phyloP scores from a whole-genome alignment of 2,113 vertebrate genomes.

The Aptenodytes patagonicus region DNA sequence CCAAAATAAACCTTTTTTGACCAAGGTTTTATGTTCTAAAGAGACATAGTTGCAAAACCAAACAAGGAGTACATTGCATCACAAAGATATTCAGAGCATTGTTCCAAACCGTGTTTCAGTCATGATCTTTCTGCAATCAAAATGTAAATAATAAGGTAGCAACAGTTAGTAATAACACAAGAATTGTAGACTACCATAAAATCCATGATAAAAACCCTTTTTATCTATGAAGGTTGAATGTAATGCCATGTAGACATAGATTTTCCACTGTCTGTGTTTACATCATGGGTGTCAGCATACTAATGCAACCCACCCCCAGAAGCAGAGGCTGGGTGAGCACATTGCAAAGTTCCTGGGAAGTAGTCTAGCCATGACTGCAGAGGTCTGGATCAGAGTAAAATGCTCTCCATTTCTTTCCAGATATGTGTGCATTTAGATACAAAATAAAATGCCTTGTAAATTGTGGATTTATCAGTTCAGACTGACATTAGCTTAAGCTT shows the following conservation, averaged over 20 bases:
- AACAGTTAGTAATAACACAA: background rate
- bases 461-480: background rate
- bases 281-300: background rate
- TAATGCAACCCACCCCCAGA: background rate
- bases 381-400: background rate
- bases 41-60: background rate
- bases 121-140: background rate
- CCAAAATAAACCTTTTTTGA: background rate
- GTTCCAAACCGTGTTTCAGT: background rate
- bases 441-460: background rate
- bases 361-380: background rate
- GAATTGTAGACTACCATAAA: background rate
- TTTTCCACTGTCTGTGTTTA: background rate
- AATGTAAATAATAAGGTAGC: background rate
- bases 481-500: background rate
- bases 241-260: background rate
- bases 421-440: background rate
- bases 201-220: background rate
- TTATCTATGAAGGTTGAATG: background rate
- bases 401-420: background rate
- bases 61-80: background rate
- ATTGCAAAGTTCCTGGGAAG: background rate
- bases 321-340: background rate
- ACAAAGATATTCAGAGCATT: background rate
- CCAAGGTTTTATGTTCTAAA: background rate